Base-by-base conservation (phyloP, 2,888 invertebrate species). In the Oeneis ivallda region DNA sequence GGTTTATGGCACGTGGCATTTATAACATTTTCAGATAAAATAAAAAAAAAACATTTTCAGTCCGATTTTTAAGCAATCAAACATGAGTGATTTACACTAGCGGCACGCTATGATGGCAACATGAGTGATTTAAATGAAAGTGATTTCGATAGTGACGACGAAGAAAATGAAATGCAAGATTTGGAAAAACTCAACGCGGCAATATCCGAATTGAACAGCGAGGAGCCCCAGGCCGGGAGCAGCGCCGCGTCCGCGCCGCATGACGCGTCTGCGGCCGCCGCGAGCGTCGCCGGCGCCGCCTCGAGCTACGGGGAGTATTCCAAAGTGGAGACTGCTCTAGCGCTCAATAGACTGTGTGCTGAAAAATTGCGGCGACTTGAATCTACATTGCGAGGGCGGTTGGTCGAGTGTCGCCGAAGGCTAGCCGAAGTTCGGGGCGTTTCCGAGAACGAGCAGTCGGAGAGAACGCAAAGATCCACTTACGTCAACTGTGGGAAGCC, bases 401-500 rank as follows among this genome's bases (percentile, higher is more conserved):
- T 92, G 8, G 62, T 71, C 1, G 84, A 90, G 66, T 92, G 93
- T 53, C 77, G 82, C 19, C 69, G 73, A 13, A 87, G 83, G 69
- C 73, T 87, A 11, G 62, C 69, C 41, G 72, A 78, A 43, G 71
- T 84, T 10, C 74, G 78, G 52, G 47, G 60, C 1, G 63, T 64
- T 0, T 65, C 70, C 11, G 43, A 59, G 13, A 49, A 65, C 6
- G 78, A 77, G 0, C 78, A 69, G 71, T 58, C 67, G 17, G 76
- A 76, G n/a, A 69, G 69, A 56, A 34, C 60, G 45, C 72, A 73
- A 50, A 66, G 58, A 6, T 88, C 85, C 39, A 78, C 81, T 34
- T 85, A 86, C 47, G 77, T 83, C 0, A 78, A 76, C 59, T 89
- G 93, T 77, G 92, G 94, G 39, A 89, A 93, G 74, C 93, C 95